Conservation (phyloP, 2,888 invertebrate species). For the Cephus pygmeus region DNA sequence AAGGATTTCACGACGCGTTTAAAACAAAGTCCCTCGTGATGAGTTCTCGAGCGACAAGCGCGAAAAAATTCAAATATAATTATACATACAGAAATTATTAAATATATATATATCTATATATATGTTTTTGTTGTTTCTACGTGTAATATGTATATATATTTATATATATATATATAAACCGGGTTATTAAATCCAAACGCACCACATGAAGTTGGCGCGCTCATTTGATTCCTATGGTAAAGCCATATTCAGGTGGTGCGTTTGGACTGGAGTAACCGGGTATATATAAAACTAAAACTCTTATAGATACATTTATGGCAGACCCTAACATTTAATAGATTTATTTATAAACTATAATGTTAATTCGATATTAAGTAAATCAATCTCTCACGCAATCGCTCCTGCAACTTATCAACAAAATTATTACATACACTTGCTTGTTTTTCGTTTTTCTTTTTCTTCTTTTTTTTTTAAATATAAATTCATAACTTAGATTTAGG, state of each 20-base stretch:
- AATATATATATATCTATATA: not conserved
- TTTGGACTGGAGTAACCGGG: too few species aligned
- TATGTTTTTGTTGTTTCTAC: not conserved
- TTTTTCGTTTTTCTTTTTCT: constrained; percentile 29
- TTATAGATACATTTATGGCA: constrained; percentile 55
- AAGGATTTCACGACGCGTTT: not conserved
- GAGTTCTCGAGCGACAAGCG: not conserved
- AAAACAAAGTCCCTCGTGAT: not conserved
- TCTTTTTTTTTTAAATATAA: constrained; percentile 33
- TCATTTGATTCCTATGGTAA: too few species aligned
- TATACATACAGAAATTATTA: not conserved
- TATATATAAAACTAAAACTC: constrained; percentile 28
- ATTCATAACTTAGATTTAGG: constrained; percentile 41
- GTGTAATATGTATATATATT: not conserved
- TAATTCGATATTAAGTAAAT: constrained; percentile 57
- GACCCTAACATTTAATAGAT: constrained; percentile 49
- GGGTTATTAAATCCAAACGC: too few species aligned
- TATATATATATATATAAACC: not conserved
- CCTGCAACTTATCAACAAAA: constrained; percentile 44
- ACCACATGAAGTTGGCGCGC: too few species aligned
- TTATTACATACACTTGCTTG: constrained; percentile 40
- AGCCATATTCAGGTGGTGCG: too few species aligned
- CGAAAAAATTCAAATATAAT: not conserved
- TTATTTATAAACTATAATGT: constrained; percentile 35
- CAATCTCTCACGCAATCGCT: constrained; percentile 56